Percentiles rank a stretch among this genome's conserved stretches.
These are phyloP conservation scores for Fundulus diaphanus DNA, from an alignment of 2,797 vertebrate genomes.

Conservation along the genomic window DNA sequence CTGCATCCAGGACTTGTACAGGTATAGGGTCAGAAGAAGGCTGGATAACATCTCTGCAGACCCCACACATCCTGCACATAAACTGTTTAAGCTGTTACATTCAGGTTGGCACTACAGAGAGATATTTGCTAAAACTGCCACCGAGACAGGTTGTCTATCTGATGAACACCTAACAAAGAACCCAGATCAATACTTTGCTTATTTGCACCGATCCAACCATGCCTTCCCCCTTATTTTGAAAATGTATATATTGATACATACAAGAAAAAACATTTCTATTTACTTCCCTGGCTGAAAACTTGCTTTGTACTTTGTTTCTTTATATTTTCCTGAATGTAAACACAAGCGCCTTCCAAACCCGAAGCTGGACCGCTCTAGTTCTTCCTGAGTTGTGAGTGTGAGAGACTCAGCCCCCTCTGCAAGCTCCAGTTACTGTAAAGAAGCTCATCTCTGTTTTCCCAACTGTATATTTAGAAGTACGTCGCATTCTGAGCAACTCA, in stretches of 20 bases:
- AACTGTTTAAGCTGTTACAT: too few relatives aligned
- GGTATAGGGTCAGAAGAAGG: too few relatives aligned
- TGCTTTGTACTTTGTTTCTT: not conserved
- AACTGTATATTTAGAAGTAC: slow-evolving; percentile 80
- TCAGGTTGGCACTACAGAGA: too few relatives aligned
- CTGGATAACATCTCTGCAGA: too few relatives aligned
- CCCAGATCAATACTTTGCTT: not conserved
- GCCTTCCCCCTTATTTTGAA: not conserved
- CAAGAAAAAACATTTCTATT: too few relatives aligned
- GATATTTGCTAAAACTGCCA: too few relatives aligned
- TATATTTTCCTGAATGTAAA: not conserved
- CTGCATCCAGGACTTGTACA: too few relatives aligned
- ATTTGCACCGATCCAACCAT: too few relatives aligned
- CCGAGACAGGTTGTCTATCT: too few relatives aligned
- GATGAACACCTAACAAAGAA: too few relatives aligned
- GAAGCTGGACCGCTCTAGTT: slow-evolving; percentile 9
- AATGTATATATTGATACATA: too few relatives aligned
- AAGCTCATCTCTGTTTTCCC: slow-evolving; percentile 73
- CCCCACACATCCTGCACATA: too few relatives aligned
- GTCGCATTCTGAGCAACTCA: slow-evolving; percentile 72
- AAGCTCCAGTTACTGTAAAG: slow-evolving; percentile 74
- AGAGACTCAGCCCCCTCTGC: slow-evolving; percentile 61
- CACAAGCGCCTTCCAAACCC: not conserved
- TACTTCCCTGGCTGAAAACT: not conserved
- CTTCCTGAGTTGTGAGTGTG: slow-evolving; percentile 36